Base-by-base conservation (phyloP, 53 echinoderm and acorn worm genomes). In the Echinometra lucunter region DNA sequence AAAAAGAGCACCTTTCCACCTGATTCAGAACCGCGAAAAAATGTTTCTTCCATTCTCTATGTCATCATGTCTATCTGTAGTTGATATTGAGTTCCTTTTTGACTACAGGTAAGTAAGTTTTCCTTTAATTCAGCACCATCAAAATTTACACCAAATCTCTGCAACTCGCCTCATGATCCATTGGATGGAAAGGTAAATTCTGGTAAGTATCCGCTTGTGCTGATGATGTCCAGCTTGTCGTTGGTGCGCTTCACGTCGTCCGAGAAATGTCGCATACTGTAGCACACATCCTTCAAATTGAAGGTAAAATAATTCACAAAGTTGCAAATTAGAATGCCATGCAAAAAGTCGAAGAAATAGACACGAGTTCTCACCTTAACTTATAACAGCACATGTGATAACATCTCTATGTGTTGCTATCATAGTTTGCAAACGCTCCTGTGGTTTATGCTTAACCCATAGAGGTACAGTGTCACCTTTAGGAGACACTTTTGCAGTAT, bases 161-260 rank as follows among this genome's bases (percentile, higher is more conserved):
- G 53, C 53, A 53, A 11, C 37, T n/a, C 13, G 25, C 88, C 42
- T 19, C 75, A 94, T 16, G 94, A 94, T 21, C 94, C 94, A 63
- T 94, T 94, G 12, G 85, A 83, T 4, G 94, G 94, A 34, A 94
- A 94, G 28, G 38, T 42, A 15, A 94, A 83, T 63, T 82, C 85
- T 25, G 94, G 94, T 13, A 94, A 42, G n/a, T 94, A 94, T 37
- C 94, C 94, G 28, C 85, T 94, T 13, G 97, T 96, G 85, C 95
- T 97, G 88, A 98, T 97, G 55, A 97, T 94, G 91, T 98, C 98
- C 42, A 97, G 91, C 66, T 96, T 97, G 89, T 97, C 91, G 34
- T 96, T 96, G 75, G 96, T 96, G 70, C 96, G 92, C 37, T 97
- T 97, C 80, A 98, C 66, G 88, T 98, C 99, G 34, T 95, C 95